Base-by-base conservation (phyloP, 2,888 invertebrate genomes). In the Pristionchus entomophagus region DNA sequence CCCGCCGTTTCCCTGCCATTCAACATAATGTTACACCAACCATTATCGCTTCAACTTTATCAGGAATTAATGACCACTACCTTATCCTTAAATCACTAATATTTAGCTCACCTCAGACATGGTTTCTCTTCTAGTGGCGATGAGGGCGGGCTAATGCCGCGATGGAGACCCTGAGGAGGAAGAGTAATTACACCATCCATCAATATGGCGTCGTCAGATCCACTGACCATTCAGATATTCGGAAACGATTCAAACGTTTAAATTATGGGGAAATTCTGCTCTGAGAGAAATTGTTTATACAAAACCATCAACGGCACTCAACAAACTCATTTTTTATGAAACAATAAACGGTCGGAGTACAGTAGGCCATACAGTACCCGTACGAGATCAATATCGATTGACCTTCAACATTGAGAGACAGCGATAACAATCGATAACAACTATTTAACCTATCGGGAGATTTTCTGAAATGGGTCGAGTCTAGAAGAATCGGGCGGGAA, bases 361-460 rank as follows among this genome's bases (percentile, higher is more conserved):
- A 38, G 41, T 38, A 69, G 69, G 69, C 69, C 38, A 22, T 69
- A 69, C 38, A 41, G 69, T 69, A 69, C 69, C 69, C 69, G 69
- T 38, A 29, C 38, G 69, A 69, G 69, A 69, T 41, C 69, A 69
- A 41, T 38, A 69, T 69, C 69, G 38, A 69, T 69, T 32, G 65
- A 65, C 32, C 69, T 41, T 69, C 69, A 69, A 38, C 14, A n/a
- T 22, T 56, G 56, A 56, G 69, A 38, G 38, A 69, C 19, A 69
- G 69, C 3, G 38, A 38, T 38, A 69, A 69, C 69, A 69, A 69
- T 69, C 17, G 38, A 38, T 69, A 69, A 69, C 69, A 69, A 69
- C 41, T 69, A 69, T 69, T 22, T 69, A 69, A 22, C 69, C 69
- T 69, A 69, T 19, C 22, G 12, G 8, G 19, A 22, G 38, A 32